Evolutionary conservation across 2,888 invertebrate genomes (phyloP).

Genomic region (Tipula unca): DNA sequence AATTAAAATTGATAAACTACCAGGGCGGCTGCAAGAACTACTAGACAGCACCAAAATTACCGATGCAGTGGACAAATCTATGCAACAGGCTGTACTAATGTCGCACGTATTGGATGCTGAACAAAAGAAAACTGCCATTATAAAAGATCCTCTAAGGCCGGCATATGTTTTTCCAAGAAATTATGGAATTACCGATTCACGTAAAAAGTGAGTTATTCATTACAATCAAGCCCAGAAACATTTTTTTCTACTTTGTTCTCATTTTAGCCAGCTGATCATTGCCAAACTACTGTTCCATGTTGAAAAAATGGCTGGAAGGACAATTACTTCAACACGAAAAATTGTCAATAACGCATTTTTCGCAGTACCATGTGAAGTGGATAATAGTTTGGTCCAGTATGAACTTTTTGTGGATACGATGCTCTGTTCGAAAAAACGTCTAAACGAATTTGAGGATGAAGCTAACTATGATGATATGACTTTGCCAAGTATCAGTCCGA

Average conservation of each 20-base stretch:
- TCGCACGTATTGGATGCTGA: constrained; percentile 69
- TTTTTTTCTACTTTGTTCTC: not conserved
- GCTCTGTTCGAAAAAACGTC: constrained; percentile 53
- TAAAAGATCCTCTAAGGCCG: constrained; percentile 60
- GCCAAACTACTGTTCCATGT: constrained; percentile 59
- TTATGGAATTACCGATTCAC: constrained; percentile 63
- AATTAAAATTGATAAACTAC: constrained; percentile 53
- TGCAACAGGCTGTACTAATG: constrained; percentile 53
- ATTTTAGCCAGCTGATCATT: constrained; percentile 54
- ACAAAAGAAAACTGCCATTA: constrained; percentile 66
- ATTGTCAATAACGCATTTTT: constrained; percentile 52
- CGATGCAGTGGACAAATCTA: constrained; percentile 47
- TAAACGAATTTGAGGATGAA: constrained; percentile 43
- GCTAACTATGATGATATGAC: constrained; percentile 46
- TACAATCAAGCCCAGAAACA: constrained; percentile 10
- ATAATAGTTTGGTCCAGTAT: constrained; percentile 54
- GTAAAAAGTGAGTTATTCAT: constrained; percentile 56
- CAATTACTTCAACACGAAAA: constrained; percentile 48
- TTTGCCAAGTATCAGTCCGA: constrained; percentile 66
- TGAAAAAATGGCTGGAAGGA: constrained; percentile 51
- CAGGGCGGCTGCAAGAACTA: constrained; percentile 49
- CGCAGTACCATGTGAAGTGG: constrained; percentile 51
- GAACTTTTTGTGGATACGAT: constrained; percentile 56
- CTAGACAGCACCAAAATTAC: constrained; percentile 45
- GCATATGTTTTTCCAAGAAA: constrained; percentile 61